Conservation (phyloP, 2,888 invertebrate species). For the Tetragonula carbonaria region DNA sequence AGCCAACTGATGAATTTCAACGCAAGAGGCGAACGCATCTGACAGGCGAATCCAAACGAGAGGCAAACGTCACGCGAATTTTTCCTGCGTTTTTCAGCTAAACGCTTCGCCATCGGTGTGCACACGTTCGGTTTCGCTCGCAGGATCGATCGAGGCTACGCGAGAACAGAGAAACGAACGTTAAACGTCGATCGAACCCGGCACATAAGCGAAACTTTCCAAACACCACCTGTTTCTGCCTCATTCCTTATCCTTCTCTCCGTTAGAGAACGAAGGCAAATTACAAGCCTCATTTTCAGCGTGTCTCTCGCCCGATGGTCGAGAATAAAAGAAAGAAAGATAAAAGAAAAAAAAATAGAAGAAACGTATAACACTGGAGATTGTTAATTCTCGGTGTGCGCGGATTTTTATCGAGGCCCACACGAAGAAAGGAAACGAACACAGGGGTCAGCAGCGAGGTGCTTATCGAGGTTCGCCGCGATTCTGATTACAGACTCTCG, state of each 20-base stretch:
- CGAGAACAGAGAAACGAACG: neutral
- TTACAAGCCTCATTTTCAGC: slow-evolving; percentile 12
- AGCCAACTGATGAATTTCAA: too few relatives aligned
- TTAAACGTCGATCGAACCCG: neutral
- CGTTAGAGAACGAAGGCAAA: neutral
- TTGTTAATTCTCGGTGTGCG: neutral
- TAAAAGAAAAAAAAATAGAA: neutral
- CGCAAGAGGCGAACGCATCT: too few relatives aligned
- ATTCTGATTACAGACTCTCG: slow-evolving; percentile 45
- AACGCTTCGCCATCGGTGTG: neutral
- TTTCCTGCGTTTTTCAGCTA: neutral
- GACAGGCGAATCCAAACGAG: neutral
- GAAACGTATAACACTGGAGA: neutral
- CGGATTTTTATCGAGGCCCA: neutral
- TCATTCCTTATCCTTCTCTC: neutral
- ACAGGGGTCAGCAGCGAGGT: neutral
- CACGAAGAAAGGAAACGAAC: neutral
- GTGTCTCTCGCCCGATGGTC: neutral
- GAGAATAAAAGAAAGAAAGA: neutral
- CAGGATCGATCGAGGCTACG: neutral
- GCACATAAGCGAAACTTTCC: neutral
- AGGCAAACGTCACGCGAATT: neutral
- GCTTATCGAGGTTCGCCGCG: slow-evolving; percentile 25
- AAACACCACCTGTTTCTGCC: neutral
- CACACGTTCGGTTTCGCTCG: neutral